Evolutionary conservation across 2,888 invertebrate species (phyloP).

Genomic region (Netelia fuscicornis): DNA sequence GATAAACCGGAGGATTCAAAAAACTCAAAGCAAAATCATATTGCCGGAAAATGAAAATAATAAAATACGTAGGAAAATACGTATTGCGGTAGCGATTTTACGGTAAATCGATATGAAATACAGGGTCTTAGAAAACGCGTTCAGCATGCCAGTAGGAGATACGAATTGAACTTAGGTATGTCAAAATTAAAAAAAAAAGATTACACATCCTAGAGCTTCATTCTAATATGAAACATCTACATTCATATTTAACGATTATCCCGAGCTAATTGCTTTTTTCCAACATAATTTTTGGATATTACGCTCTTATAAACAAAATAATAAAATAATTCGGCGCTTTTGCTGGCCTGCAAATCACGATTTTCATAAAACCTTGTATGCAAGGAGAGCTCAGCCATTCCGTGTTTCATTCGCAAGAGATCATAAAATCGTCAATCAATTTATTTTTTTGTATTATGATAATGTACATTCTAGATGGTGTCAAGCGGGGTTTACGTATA

Average conservation of each 20-base stretch:
- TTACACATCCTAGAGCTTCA: neutral
- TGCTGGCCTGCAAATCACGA: slow-evolving; percentile 38
- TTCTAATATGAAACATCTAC: neutral
- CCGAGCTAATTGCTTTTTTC: neutral
- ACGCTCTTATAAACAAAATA: neutral
- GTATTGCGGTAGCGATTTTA: slow-evolving; percentile 35
- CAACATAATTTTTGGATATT: neutral
- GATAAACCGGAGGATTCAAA: slow-evolving; percentile 35
- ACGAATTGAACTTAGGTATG: slow-evolving; percentile 31
- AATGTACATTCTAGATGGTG: slow-evolving; percentile 63
- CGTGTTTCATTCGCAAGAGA: slow-evolving; percentile 59
- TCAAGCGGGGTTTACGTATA: slow-evolving; percentile 50
- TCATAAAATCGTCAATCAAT: slow-evolving; percentile 57
- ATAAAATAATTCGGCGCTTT: slow-evolving; percentile 23
- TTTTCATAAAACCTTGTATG: slow-evolving; percentile 28
- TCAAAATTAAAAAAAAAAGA: neutral
- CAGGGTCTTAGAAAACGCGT: slow-evolving; percentile 54
- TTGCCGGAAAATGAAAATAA: slow-evolving; percentile 17
- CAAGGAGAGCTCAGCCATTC: slow-evolving; percentile 63
- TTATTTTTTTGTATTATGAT: slow-evolving; percentile 55
- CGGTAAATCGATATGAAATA: slow-evolving; percentile 47
- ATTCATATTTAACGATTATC: neutral
- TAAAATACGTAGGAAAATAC: neutral
- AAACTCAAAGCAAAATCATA: neutral
- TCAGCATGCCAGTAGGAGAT: slow-evolving; percentile 53